Evolutionary conservation across 2,888 invertebrate genomes (phyloP), one percentile per base, ranked within the genome.

Genomic region (Zaprionus obscuricornis): DNA sequence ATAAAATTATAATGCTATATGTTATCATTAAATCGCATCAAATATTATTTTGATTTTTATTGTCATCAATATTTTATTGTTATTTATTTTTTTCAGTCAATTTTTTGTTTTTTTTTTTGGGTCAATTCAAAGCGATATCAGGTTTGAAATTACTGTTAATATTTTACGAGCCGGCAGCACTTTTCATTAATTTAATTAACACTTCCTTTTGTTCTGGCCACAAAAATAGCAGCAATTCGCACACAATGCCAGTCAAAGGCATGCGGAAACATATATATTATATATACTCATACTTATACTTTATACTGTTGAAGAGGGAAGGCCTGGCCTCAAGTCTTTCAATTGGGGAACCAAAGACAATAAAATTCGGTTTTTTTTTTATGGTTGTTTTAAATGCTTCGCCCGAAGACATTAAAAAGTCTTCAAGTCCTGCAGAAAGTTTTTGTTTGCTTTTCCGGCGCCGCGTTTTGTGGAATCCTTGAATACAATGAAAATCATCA

Each of bases 291-390:
- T n/a, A 49, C 17, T 34, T 42, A 64, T 40, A 57, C 49, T 56
- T 49, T 37, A 58, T 46, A 14, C 66, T 45, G 43, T 11, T 8
- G 50, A 34, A 46, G 27, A 13, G n/a, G n/a, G n/a, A 46, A 39
- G 29, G 37, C 10, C 14, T 34, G 16, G 26, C 18, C 37, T 47
- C 49, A 55, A 37, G 36, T 40, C 36, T 45, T n/a, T n/a, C n/a
- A n/a, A n/a, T n/a, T n/a, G 29, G 29, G 22, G 16, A 17, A 52
- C 42, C 52, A 42, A 31, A 47, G 74, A 74, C 75, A 78, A 78
- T 71, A 66, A 67, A 78, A 74, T 58, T 68, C 56, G n/a, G n/a
- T n/a, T n/a, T n/a, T n/a, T 42, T 68, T 76, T 82, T 81, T 74
- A 79, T 74, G 66, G 62, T 17, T 71, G 54, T 64, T 64, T 82